phyloP scores from a whole-genome alignment of 1,140 invertebrate genomes.

The Drosophila melanica region DNA sequence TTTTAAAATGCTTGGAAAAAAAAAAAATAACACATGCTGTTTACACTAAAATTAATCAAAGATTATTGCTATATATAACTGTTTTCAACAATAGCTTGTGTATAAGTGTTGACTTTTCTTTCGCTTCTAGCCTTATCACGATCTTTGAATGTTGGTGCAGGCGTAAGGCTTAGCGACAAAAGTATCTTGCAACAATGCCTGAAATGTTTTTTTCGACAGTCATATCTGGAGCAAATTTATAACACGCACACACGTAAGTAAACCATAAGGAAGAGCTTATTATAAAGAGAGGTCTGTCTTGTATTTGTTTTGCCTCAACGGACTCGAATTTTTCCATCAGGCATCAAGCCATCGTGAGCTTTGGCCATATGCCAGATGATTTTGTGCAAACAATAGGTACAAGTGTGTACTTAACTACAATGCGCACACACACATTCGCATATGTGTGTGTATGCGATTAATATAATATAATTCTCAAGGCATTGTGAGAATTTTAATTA shows the following conservation, averaged over 20 bases:
- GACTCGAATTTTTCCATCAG: conserved; percentile 19
- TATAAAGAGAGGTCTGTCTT: conserved; percentile 51
- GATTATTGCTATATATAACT: conserved; percentile 9
- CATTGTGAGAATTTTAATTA: conserved; percentile 77
- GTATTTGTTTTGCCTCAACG: conserved; percentile 64
- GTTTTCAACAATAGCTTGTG: conserved; percentile 12
- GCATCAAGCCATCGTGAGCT: conserved; percentile 9
- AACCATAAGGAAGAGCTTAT: conserved; percentile 51
- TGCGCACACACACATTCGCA: conserved; percentile 7
- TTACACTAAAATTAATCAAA: too few relatives aligned
- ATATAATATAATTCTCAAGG: conserved; percentile 49
- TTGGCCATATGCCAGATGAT: conserved; percentile 49
- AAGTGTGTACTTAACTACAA: conserved; percentile 53
- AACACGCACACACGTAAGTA: conserved; percentile 14
- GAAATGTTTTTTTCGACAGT: conserved; percentile 73
- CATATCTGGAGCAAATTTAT: conserved; percentile 67
- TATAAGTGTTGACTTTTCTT: conserved; percentile 15
- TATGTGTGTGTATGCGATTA: background rate
- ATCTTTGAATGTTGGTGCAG: conserved; percentile 11
- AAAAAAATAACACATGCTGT: too few relatives aligned
- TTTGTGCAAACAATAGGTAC: conserved; percentile 55
- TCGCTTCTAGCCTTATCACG: conserved; percentile 36
- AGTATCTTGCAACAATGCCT: conserved; percentile 65
- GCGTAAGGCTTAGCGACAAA: conserved; percentile 68
- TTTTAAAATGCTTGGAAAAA: background rate